Conservation (phyloP, 1,140 invertebrate genomes). For the Aphelinus certus region DNA sequence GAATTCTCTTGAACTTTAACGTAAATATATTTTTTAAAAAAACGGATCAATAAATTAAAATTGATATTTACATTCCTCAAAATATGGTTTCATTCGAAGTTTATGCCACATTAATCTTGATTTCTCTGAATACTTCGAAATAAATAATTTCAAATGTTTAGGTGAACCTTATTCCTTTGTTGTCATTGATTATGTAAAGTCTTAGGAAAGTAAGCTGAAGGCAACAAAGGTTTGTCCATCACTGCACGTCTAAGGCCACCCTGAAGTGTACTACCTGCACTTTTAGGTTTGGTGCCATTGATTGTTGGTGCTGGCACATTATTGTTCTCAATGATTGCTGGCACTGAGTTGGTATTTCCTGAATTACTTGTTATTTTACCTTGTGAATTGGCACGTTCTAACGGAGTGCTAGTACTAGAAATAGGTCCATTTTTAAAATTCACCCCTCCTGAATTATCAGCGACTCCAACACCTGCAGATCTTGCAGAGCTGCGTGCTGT, state of each 20-base stretch:
- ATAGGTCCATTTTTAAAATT: slow-evolving; percentile 58
- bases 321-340: slow-evolving; percentile 56
- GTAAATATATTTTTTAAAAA: no score
- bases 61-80: no score
- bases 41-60: no score
- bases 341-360: slow-evolving; percentile 45
- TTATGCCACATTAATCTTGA: no score
- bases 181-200: slow-evolving; percentile 50
- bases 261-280: slow-evolving; percentile 49
- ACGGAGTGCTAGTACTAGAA: slow-evolving; percentile 60
- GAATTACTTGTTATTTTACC: slow-evolving; percentile 48
- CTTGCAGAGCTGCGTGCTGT: slow-evolving; percentile 51
- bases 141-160: slow-evolving; percentile 32
- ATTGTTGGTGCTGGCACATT: slow-evolving; percentile 49
- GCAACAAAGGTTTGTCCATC: slow-evolving; percentile 57
- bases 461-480: slow-evolving; percentile 51
- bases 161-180: slow-evolving; percentile 29
- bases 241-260: slow-evolving; percentile 58
- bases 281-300: slow-evolving; percentile 53
- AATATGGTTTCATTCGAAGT: no score
- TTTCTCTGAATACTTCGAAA: slow-evolving; percentile 2
- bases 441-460: slow-evolving; percentile 52
- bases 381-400: slow-evolving; percentile 56
- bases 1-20: no score
- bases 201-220: slow-evolving; percentile 61